Conservation (phyloP, 2,888 invertebrate species). For the Diadegma fenestrale region DNA sequence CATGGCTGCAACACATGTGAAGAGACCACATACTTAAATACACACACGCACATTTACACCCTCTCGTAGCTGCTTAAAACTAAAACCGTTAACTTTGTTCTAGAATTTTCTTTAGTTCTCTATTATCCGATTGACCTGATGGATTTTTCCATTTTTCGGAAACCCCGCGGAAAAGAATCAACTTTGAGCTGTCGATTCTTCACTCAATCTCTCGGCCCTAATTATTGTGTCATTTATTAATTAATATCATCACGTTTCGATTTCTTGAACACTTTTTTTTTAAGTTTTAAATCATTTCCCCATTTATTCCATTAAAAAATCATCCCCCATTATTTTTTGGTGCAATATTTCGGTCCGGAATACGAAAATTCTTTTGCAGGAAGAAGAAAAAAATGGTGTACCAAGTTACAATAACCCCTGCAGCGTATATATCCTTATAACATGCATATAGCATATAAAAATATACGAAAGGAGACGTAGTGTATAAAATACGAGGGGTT, state of each 20-base stretch:
- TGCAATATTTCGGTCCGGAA: neutral
- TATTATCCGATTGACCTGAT: conserved; percentile 12
- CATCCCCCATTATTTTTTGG: neutral
- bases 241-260: neutral
- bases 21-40: conserved; percentile 27
- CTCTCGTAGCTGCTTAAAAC: conserved; percentile 20
- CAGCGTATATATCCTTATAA: conserved; percentile 63
- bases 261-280: neutral
- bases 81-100: conserved; percentile 42
- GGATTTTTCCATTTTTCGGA: conserved; percentile 11
- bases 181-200: neutral
- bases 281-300: neutral
- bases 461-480: conserved; percentile 55
- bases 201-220: too few species aligned
- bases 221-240: too few species aligned
- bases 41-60: conserved; percentile 3
- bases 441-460: conserved; percentile 9
- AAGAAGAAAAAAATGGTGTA: neutral
- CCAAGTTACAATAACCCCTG: conserved; percentile 54
- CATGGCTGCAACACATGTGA: conserved; percentile 38
- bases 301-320: neutral
- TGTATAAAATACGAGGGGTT: conserved; percentile 64
- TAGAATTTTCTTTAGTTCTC: conserved; percentile 14
- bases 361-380: neutral
- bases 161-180: neutral